Evolutionary conservation across 2,888 invertebrate species (phyloP).

Genomic region (Eupithecia tripunctaria): DNA sequence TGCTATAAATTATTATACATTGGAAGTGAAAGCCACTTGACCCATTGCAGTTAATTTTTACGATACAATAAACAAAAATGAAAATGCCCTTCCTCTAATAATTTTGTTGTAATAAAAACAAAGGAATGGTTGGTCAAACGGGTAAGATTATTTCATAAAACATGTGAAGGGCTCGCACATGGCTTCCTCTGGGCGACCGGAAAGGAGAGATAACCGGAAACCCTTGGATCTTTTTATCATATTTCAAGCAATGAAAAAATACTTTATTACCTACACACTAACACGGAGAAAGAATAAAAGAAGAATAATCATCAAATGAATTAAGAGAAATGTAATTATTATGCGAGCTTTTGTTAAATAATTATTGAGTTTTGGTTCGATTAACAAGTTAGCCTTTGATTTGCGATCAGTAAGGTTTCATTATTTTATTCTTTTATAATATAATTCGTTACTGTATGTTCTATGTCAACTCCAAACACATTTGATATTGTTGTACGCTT

Average conservation of each 20-base stretch:
- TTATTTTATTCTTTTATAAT: no score
- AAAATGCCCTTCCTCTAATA: slow-evolving; percentile 1
- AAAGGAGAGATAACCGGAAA: slow-evolving; percentile 44
- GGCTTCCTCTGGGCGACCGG: slow-evolving; percentile 40
- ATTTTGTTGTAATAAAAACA: slow-evolving; percentile 19
- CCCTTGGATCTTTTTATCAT: slow-evolving; percentile 26
- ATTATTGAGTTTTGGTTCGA: background rate
- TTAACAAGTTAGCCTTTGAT: background rate
- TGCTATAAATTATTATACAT: background rate
- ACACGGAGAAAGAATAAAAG: no score
- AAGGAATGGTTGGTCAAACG: slow-evolving; percentile 32
- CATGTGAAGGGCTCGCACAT: slow-evolving; percentile 48
- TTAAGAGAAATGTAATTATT: background rate
- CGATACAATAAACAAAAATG: background rate
- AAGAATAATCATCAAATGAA: no score
- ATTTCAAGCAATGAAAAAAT: slow-evolving; percentile 22
- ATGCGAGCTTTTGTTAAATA: background rate
- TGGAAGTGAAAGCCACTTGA: background rate
- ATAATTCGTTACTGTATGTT: no score
- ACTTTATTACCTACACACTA: background rate
- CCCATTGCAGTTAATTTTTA: background rate
- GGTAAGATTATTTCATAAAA: slow-evolving; percentile 51
- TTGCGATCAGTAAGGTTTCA: background rate
- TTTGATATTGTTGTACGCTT: no score
- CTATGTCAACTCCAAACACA: no score